Evolutionary conservation across 1,140 invertebrate species (phyloP).

Genomic region (Formica selysi): DNA sequence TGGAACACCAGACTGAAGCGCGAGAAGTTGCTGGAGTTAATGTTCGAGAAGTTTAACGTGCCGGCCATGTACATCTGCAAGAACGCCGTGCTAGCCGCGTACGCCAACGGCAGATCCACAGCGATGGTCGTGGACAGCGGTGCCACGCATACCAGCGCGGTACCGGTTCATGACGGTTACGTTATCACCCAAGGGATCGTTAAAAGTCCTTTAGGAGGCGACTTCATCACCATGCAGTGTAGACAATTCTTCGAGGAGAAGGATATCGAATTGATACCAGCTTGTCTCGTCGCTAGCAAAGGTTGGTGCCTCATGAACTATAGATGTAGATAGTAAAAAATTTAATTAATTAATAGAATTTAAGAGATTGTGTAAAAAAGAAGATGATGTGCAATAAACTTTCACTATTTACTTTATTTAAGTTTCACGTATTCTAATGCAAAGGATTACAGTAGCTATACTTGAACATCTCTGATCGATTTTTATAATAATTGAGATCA

Average conservation of each 20-base stretch:
- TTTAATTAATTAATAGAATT: not conserved
- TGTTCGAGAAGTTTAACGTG: conserved; percentile 98
- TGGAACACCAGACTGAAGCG: conserved; percentile 96
- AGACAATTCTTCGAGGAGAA: conserved; percentile 92
- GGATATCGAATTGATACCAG: conserved; percentile 95
- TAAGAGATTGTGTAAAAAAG: not conserved
- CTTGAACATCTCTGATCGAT: not conserved
- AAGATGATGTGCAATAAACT: too few species aligned
- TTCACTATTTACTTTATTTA: too few species aligned
- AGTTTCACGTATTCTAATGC: too few species aligned
- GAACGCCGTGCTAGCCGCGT: conserved; percentile 97
- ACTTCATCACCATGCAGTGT: conserved; percentile 96
- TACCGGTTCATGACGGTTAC: conserved; percentile 97
- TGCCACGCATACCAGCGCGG: conserved; percentile 97
- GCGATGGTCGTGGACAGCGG: conserved; percentile 97
- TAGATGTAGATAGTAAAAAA: not conserved
- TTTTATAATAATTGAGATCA: not conserved
- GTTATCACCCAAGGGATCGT: conserved; percentile 96
- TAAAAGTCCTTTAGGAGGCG: conserved; percentile 96
- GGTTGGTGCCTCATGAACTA: conserved; percentile 82
- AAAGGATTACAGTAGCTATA: too few species aligned
- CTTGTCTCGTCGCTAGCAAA: conserved; percentile 92
- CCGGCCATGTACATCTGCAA: conserved; percentile 98
- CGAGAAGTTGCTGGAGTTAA: conserved; percentile 96
- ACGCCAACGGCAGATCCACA: conserved; percentile 96